These are phyloP conservation scores for Chelidonichthys spinosus DNA, from an alignment of 2,797 vertebrate genomes.

Conservation along the genomic window DNA sequence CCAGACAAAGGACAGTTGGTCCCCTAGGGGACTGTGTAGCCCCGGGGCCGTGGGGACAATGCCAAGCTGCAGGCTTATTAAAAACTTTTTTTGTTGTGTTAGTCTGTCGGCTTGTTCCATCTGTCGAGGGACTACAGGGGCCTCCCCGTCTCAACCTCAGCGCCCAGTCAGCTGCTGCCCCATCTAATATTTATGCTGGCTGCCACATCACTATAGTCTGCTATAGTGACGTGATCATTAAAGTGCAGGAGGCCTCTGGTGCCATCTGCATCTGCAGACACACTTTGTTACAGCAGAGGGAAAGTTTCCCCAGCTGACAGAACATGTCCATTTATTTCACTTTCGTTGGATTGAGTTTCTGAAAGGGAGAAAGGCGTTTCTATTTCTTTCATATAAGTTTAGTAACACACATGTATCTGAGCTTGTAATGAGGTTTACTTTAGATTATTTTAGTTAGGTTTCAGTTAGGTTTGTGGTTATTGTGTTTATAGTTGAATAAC, in stretches of 20 bases:
- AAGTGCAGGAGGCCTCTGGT: slow-evolving; percentile 45
- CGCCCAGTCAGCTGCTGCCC: slow-evolving; percentile 92
- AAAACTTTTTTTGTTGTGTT: slow-evolving; percentile 84
- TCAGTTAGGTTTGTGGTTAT: background rate
- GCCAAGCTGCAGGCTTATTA: slow-evolving; percentile 88
- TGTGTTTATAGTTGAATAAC: background rate
- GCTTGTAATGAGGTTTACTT: background rate
- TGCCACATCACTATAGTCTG: slow-evolving; percentile 81
- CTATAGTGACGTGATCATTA: slow-evolving; percentile 79
- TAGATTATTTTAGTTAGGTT: background rate
- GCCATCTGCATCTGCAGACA: slow-evolving; percentile 89
- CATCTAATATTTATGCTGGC: slow-evolving; percentile 97
- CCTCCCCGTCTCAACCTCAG: slow-evolving; percentile 77
- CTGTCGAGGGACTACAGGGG: slow-evolving; percentile 90
- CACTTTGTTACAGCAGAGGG: slow-evolving; percentile 73
- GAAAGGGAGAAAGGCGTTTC: background rate
- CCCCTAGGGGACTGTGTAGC: slow-evolving; percentile 79
- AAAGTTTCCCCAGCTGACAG: slow-evolving; percentile 85
- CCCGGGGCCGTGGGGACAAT: slow-evolving; percentile 83
- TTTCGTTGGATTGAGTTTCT: background rate
- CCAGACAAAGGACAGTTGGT: slow-evolving; percentile 87
- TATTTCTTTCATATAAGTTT: background rate
- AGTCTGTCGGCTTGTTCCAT: slow-evolving; percentile 92
- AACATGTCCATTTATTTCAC: background rate
- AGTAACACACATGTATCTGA: background rate